Conservation (phyloP, 2,888 invertebrate genomes). For the Platycnemis pennipes region DNA sequence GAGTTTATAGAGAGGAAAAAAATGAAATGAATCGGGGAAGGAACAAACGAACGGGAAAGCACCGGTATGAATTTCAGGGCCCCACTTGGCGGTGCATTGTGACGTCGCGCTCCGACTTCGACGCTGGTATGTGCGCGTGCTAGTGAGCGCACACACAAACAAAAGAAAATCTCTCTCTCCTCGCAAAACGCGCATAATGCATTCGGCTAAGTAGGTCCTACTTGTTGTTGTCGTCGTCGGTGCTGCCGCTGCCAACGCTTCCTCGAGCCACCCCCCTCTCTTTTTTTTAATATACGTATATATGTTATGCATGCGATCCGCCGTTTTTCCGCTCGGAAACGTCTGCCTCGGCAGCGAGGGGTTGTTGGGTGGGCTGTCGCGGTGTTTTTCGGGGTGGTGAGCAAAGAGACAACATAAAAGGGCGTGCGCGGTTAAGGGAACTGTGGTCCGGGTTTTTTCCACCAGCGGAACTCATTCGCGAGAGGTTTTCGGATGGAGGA, state of each 20-base stretch:
- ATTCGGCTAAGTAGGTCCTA: constrained; percentile 31
- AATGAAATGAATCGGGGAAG: not conserved
- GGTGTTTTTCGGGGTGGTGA: not conserved
- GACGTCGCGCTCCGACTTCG: not conserved
- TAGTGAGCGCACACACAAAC: not conserved
- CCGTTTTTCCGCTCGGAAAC: not conserved
- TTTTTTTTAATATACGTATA: not conserved
- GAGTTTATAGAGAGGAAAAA: not conserved
- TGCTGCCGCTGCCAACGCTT: not conserved
- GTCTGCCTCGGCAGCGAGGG: not conserved
- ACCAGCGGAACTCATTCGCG: not conserved
- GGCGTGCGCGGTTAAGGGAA: not conserved
- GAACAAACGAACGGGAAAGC: not conserved
- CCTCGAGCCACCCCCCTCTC: not conserved
- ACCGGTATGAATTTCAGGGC: constrained; percentile 14
- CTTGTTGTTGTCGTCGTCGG: constrained; percentile 31
- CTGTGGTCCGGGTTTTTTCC: not conserved
- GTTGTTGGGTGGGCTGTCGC: not conserved
- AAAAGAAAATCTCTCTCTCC: not conserved
- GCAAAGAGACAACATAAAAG: not conserved
- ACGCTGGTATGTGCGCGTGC: not conserved
- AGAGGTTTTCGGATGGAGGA: not conserved
- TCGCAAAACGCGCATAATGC: not conserved
- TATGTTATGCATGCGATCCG: not conserved
- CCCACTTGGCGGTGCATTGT: not conserved